A percentile compares a stretch with the other conserved stretches of the same genome.
phyloP scores from a whole-genome alignment of 2,888 invertebrate species.

The Drosophila mercatorum region DNA sequence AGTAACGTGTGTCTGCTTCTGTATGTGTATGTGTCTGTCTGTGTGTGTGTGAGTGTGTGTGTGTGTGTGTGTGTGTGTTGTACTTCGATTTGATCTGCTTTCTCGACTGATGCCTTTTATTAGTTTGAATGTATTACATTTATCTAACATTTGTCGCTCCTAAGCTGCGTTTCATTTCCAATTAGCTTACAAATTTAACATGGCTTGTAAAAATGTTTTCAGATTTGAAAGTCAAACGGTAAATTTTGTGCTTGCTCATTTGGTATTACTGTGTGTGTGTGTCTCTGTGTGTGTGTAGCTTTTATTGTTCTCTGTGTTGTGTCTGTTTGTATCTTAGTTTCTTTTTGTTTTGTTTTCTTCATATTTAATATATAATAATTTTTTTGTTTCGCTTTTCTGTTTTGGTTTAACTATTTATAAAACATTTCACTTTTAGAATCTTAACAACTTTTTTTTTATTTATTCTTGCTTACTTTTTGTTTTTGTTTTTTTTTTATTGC shows the following conservation, averaged over 20 bases:
- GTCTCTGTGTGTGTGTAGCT: constrained; percentile 20
- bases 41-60: constrained; percentile 27
- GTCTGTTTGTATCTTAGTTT: constrained; percentile 49
- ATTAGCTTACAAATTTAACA: constrained; percentile 63
- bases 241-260: constrained; percentile 66
- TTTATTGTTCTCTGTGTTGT: constrained; percentile 45
- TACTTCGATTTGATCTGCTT: constrained; percentile 39
- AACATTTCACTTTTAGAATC: constrained; percentile 82
- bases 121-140: constrained; percentile 37
- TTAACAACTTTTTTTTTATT: constrained; percentile 75
- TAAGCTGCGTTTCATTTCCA: constrained; percentile 56
- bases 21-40: constrained; percentile 58
- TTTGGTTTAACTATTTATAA: constrained; percentile 83
- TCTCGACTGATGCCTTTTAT: constrained; percentile 33
- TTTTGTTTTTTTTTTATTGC: constrained; percentile 50
- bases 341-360: constrained; percentile 54
- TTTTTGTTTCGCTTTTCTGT: constrained; percentile 55
- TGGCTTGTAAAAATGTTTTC: constrained; percentile 59
- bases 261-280: constrained; percentile 35
- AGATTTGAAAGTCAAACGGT: constrained; percentile 52
- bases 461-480: constrained; percentile 27
- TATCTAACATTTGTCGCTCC: constrained; percentile 29
- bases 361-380: constrained; percentile 70
- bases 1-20: constrained; percentile 80
- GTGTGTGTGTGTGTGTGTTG: constrained; percentile 29